These are phyloP conservation scores for Holotrichia oblita DNA, from an alignment of 1,140 invertebrate species.

Conservation along the genomic window DNA sequence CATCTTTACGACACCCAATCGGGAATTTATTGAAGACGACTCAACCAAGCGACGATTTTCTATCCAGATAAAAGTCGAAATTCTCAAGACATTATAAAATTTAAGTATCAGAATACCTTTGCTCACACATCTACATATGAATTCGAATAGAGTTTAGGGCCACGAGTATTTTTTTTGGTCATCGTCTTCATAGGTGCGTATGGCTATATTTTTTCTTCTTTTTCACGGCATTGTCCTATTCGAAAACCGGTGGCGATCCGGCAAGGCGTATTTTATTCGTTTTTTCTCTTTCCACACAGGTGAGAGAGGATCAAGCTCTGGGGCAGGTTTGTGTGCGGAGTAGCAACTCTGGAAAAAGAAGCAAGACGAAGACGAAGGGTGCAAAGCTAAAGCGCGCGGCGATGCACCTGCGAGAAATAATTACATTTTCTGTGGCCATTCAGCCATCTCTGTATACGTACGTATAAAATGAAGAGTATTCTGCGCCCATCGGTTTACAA, in stretches of 20 bases:
- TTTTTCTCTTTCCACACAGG: constrained; percentile 43
- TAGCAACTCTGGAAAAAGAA: neutral
- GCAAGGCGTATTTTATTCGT: constrained; percentile 34
- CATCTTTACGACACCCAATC: neutral
- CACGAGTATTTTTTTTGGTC: neutral
- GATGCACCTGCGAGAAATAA: constrained; percentile 45
- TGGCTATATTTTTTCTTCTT: constrained; percentile 13
- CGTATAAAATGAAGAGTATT: neutral
- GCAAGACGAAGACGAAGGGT: constrained; percentile 39
- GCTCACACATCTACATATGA: neutral
- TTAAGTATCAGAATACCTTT: neutral
- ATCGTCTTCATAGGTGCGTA: neutral
- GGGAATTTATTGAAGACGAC: constrained; percentile 12
- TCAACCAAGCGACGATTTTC: neutral
- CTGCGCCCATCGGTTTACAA: constrained; percentile 30
- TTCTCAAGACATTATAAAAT: neutral
- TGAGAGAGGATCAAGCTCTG: constrained; percentile 43
- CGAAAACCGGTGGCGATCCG: constrained; percentile 43
- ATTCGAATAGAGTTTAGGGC: neutral
- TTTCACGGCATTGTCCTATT: constrained; percentile 41
- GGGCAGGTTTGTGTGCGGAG: constrained; percentile 42
- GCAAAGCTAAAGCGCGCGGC: constrained; percentile 40
- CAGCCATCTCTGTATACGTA: neutral
- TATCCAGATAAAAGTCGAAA: neutral
- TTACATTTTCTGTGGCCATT: constrained; percentile 44